phyloP scores from a whole-genome alignment of 1,140 invertebrate genomes.

The Chrysomallon squamiferum region DNA sequence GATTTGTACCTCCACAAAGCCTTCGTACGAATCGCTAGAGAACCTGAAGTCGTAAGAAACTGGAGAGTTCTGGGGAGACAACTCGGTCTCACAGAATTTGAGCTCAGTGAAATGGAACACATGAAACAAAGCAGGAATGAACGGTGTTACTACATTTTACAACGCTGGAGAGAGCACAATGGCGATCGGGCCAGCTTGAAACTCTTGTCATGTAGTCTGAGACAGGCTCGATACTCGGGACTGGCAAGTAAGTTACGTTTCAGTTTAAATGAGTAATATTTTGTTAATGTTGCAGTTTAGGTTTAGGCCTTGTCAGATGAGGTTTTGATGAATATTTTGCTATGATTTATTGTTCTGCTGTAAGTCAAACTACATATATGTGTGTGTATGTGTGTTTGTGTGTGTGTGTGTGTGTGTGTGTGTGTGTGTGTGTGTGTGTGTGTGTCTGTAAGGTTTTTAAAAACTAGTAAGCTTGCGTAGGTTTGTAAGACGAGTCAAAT shows the following conservation, averaged over 20 bases:
- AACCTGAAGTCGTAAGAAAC: slow-evolving; percentile 23
- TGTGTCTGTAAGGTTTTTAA: no score
- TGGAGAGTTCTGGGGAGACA: slow-evolving; percentile 30
- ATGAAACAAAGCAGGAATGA: slow-evolving; percentile 26
- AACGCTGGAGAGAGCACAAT: slow-evolving; percentile 15
- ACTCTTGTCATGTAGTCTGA: slow-evolving; percentile 23
- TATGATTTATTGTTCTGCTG: no score
- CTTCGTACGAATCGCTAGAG: slow-evolving; percentile 38
- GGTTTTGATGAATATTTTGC: no score
- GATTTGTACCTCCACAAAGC: slow-evolving; percentile 30
- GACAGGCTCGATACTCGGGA: slow-evolving; percentile 22
- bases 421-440: no score
- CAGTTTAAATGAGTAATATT: no score
- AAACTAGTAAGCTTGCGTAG: no score
- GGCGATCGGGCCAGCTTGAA: slow-evolving; percentile 25
- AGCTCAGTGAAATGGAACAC: slow-evolving; percentile 32
- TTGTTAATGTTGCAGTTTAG: no score
- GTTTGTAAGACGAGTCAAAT: no score
- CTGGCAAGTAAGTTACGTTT: slow-evolving; percentile 35
- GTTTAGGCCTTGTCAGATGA: no score
- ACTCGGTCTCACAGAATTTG: slow-evolving; percentile 27
- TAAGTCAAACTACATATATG: no score
- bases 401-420: no score
- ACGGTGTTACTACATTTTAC: slow-evolving; percentile 27
- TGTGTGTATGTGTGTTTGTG: no score